A percentile compares a stretch with the other conserved stretches of the same genome.
These are phyloP conservation scores for Eidolon dupreanum DNA, from an alignment of 2,797 vertebrate species.

Conservation along the genomic window DNA sequence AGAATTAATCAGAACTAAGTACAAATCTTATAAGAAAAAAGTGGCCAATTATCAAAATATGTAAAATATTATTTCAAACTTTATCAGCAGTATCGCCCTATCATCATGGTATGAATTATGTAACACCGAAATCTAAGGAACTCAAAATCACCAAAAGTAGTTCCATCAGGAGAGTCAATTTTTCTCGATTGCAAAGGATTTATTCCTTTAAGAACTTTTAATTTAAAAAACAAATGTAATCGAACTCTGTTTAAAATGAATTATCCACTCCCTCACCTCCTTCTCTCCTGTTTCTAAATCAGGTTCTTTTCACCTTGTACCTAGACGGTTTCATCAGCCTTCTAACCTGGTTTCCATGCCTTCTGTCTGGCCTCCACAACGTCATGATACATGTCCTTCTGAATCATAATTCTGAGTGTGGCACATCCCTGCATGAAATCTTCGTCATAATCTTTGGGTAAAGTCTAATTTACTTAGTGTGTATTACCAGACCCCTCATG, in stretches of 20 bases:
- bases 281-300: not conserved
- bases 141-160: not conserved
- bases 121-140: not conserved
- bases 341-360: not conserved
- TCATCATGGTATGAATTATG: not conserved
- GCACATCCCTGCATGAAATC: not conserved
- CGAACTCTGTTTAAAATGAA: not conserved
- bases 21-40: constrained; percentile 73
- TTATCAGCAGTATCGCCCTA: not conserved
- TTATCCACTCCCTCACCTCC: not conserved
- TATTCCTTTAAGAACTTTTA: not conserved
- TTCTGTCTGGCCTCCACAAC: not conserved
- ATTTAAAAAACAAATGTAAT: not conserved
- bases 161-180: not conserved
- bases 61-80: constrained; percentile 6
- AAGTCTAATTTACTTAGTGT: not conserved
- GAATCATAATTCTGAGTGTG: not conserved
- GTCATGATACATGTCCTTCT: not conserved
- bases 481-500: not conserved
- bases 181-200: not conserved
- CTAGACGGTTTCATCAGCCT: not conserved
- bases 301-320: not conserved
- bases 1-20: constrained; percentile 83
- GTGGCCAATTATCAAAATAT: constrained; percentile 28
- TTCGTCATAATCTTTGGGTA: not conserved